phyloP scores from a whole-genome alignment of 2,888 invertebrate genomes.

The Dicyrtoma fusca region DNA sequence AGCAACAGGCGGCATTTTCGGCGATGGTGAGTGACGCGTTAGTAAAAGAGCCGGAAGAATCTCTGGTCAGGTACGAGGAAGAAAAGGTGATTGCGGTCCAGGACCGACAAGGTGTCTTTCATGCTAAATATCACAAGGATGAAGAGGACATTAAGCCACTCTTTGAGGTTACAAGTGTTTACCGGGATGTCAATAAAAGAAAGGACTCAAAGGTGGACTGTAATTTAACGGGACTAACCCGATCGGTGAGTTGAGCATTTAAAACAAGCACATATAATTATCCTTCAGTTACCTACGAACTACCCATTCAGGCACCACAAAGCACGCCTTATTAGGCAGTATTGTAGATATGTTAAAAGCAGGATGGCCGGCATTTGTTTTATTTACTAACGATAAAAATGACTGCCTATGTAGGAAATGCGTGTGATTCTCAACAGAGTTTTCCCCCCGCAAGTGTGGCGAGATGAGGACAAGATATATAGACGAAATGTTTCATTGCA shows the following conservation, averaged over 20 bases:
- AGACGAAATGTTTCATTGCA: slow-evolving; percentile 5
- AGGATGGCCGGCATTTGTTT: too few species aligned
- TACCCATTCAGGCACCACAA: too few species aligned
- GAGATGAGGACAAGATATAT: slow-evolving; percentile 18
- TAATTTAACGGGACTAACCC: too few species aligned
- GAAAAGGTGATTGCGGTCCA: slow-evolving; percentile 18
- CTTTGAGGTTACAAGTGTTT: slow-evolving; percentile 14
- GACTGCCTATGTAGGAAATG: slow-evolving; percentile 11
- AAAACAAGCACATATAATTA: too few species aligned
- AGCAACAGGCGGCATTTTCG: slow-evolving; percentile 1
- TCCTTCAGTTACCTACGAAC: too few species aligned
- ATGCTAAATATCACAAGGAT: slow-evolving; percentile 2
- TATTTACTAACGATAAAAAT: not conserved
- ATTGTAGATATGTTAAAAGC: too few species aligned
- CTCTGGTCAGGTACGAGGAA: slow-evolving; percentile 15
- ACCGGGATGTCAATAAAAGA: not conserved
- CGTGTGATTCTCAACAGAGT: slow-evolving; percentile 20
- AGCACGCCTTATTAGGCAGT: too few species aligned
- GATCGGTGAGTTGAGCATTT: too few species aligned
- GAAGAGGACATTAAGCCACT: slow-evolving; percentile 17
- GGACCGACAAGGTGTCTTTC: slow-evolving; percentile 17
- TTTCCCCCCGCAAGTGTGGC: slow-evolving; percentile 27
- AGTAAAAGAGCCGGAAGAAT: not conserved
- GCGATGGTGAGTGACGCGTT: slow-evolving; percentile 5
- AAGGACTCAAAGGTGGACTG: not conserved